Conservation (phyloP, 1,140 invertebrate genomes). For the Adoxophyes honmai region DNA sequence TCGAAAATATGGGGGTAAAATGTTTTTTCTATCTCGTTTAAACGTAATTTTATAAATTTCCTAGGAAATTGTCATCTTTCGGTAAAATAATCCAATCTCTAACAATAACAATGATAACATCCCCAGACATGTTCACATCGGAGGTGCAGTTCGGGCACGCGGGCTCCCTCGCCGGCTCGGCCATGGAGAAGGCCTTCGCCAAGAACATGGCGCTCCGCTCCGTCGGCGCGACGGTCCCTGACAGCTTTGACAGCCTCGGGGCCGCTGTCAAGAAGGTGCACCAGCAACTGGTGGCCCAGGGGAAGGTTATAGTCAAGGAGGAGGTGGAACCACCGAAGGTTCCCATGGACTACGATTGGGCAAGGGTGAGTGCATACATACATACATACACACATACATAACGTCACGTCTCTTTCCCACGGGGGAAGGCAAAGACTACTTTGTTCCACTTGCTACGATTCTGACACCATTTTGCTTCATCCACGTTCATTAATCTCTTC, state of each 20-base stretch:
- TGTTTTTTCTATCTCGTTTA: too few species aligned
- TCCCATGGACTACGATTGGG: slow-evolving; percentile 99
- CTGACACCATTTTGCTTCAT: too few species aligned
- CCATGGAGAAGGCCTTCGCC: slow-evolving; percentile 94
- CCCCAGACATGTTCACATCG: slow-evolving; percentile 92
- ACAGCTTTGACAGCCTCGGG: slow-evolving; percentile 95
- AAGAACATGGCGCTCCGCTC: slow-evolving; percentile 93
- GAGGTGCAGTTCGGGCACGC: slow-evolving; percentile 99
- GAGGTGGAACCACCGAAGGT: slow-evolving; percentile 98
- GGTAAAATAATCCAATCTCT: too few species aligned
- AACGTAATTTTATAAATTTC: too few species aligned
- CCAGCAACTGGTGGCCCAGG: slow-evolving; percentile 87
- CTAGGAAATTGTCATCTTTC: too few species aligned
- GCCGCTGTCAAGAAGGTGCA: slow-evolving; percentile 86
- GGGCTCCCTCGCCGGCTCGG: slow-evolving; percentile 97
- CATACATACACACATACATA: too few species aligned
- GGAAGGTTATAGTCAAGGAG: slow-evolving; percentile 90
- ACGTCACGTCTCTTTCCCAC: too few species aligned
- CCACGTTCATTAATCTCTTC: too few species aligned
- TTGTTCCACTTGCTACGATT: too few species aligned
- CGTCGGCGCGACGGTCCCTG: slow-evolving; percentile 93
- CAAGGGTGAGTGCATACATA: slow-evolving; percentile 81
- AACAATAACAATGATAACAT: slow-evolving; percentile 12
- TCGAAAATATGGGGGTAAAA: too few species aligned
- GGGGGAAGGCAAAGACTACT: too few species aligned